These are phyloP conservation scores for Vanessa atalanta DNA, from an alignment of 1,140 invertebrate genomes.

Conservation along the genomic window DNA sequence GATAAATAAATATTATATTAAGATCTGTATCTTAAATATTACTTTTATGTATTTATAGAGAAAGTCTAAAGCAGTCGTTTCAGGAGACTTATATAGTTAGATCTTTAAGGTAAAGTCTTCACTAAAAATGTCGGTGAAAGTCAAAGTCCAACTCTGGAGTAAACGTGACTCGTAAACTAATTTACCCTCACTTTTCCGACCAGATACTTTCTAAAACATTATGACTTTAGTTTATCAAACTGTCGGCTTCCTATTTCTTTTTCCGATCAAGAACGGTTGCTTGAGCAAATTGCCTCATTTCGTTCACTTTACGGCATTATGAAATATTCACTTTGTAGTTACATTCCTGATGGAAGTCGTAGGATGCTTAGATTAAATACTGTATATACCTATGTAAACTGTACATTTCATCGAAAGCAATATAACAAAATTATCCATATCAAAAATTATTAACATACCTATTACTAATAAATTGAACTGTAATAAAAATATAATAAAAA, in stretches of 20 bases:
- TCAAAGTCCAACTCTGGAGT: slow-evolving; percentile 50
- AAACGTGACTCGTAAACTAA: slow-evolving; percentile 60
- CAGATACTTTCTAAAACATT: slow-evolving; percentile 54
- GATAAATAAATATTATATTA: too few species aligned
- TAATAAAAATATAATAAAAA: too few species aligned
- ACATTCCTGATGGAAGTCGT: not conserved
- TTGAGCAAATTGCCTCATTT: slow-evolving; percentile 55
- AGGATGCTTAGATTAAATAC: not conserved
- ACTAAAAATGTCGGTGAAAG: slow-evolving; percentile 63
- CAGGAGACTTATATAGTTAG: slow-evolving; percentile 6
- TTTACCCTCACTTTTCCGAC: slow-evolving; percentile 34
- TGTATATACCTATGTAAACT: not conserved
- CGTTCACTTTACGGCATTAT: slow-evolving; percentile 10
- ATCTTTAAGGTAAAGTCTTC: slow-evolving; percentile 57
- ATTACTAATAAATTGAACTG: too few species aligned
- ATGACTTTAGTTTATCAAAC: slow-evolving; percentile 66
- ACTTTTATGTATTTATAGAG: too few species aligned
- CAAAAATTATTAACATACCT: too few species aligned
- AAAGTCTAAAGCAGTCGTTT: not conserved
- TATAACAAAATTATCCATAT: too few species aligned
- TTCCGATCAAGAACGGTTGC: slow-evolving; percentile 46
- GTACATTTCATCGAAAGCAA: too few species aligned
- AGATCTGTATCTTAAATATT: too few species aligned
- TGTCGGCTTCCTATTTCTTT: slow-evolving; percentile 50
- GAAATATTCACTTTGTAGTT: slow-evolving; percentile 7